Percentiles rank a stretch among this genome's conserved stretches.
phyloP scores from a whole-genome alignment of 2,113 vertebrate genomes.

The Parotia lawesii region DNA sequence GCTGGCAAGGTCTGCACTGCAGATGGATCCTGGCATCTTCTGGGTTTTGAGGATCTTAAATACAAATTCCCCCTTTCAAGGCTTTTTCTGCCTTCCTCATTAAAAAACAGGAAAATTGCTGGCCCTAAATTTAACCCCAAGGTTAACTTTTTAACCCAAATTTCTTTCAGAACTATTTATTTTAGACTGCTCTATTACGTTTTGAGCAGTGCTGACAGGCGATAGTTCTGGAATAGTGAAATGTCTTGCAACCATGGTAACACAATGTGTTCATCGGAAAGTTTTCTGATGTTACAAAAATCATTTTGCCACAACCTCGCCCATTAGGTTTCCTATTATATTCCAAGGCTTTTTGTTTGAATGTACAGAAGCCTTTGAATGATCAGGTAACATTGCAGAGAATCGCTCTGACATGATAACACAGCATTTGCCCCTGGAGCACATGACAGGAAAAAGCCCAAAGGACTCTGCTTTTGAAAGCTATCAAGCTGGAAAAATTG shows the following conservation, averaged over 20 bases:
- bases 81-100: background rate
- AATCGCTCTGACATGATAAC: background rate
- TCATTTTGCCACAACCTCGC: background rate
- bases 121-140: background rate
- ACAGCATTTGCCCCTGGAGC: background rate
- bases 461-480: background rate
- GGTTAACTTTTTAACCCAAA: conserved; percentile 2
- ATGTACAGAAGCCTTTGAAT: background rate
- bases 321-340: background rate
- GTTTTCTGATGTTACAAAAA: conserved; percentile 32
- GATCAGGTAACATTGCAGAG: background rate
- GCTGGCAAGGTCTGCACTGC: background rate
- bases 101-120: background rate
- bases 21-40: background rate
- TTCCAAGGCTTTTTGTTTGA: background rate
- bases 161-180: conserved; percentile 17
- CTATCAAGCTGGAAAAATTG: background rate
- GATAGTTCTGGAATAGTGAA: conserved; percentile 10
- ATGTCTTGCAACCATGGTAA: conserved; percentile 60
- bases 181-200: conserved; percentile 17
- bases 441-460: background rate
- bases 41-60: background rate
- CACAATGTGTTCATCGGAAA: conserved; percentile 1
- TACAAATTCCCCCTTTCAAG: background rate
- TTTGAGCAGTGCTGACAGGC: background rate